phyloP scores from a whole-genome alignment of 2,888 invertebrate species.

The Isoperla grammatica region DNA sequence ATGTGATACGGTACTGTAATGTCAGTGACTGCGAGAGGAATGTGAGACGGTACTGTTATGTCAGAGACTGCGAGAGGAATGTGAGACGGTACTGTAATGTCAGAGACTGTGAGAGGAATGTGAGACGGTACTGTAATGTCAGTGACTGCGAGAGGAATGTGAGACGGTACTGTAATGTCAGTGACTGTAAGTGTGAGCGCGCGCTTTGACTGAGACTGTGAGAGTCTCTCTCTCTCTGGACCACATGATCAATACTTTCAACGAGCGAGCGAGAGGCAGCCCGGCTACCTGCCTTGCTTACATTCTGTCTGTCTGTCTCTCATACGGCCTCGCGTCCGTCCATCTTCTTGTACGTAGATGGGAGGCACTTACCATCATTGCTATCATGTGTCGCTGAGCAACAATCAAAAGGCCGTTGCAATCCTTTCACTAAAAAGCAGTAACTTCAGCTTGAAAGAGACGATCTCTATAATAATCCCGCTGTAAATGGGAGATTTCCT shows the following conservation, averaged over 20 bases:
- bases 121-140: constrained; percentile 90
- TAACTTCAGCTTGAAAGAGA: too few relatives aligned
- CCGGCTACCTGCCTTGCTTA: constrained; percentile 2
- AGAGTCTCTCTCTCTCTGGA: neutral
- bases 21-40: too few relatives aligned
- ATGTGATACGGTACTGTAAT: too few relatives aligned
- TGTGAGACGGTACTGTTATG: too few relatives aligned
- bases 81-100: too few relatives aligned
- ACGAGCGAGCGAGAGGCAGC: constrained; percentile 15
- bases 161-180: constrained; percentile 4
- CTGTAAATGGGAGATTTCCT: too few relatives aligned
- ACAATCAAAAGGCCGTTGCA: too few relatives aligned
- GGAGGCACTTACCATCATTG: too few relatives aligned
- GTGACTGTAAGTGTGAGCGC: neutral
- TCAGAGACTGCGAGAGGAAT: too few relatives aligned
- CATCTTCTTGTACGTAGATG: too few relatives aligned
- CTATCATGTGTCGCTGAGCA: constrained; percentile 4
- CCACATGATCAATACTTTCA: constrained; percentile 11
- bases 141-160: constrained; percentile 65
- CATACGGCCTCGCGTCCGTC: neutral
- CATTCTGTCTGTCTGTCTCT: constrained; percentile 13
- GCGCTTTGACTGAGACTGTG: neutral
- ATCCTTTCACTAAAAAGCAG: too few relatives aligned
- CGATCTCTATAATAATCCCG: too few relatives aligned
- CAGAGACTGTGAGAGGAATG: neutral